Conservation (phyloP, 2,797 vertebrate species). For the Pseudochromis fuscus region DNA sequence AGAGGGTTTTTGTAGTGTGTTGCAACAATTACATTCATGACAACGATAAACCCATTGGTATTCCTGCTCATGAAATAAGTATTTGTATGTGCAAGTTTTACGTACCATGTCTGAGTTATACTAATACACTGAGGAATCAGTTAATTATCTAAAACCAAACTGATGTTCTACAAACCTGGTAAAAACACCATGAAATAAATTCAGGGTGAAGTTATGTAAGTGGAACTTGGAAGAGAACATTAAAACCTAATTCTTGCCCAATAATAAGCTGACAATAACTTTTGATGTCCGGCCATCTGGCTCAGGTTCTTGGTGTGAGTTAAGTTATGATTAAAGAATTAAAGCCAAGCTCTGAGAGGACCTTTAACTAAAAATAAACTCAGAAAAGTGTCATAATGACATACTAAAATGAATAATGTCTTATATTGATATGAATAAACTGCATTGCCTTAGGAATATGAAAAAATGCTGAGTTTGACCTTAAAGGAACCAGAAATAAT, state of each 20-base stretch:
- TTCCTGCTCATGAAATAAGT: background rate
- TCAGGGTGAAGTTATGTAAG: slow-evolving; percentile 15
- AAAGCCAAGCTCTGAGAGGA: slow-evolving; percentile 20
- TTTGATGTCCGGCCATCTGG: slow-evolving; percentile 46
- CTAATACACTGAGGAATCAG: background rate
- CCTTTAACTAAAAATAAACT: slow-evolving; percentile 17
- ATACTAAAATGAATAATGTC: slow-evolving; percentile 8
- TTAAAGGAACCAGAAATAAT: slow-evolving; percentile 29
- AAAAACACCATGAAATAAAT: slow-evolving; percentile 30
- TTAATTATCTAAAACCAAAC: slow-evolving; percentile 17
- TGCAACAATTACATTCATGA: background rate
- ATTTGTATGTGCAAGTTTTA: background rate
- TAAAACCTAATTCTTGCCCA: slow-evolving; percentile 32
- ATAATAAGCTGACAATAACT: slow-evolving; percentile 35
- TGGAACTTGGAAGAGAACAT: slow-evolving; percentile 35
- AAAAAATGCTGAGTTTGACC: slow-evolving; percentile 21
- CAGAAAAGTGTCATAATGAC: slow-evolving; percentile 14
- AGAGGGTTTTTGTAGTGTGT: background rate
- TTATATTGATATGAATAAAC: slow-evolving; percentile 5
- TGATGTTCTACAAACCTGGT: slow-evolving; percentile 7
- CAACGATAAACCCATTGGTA: background rate
- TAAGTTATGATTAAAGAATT: slow-evolving; percentile 30
- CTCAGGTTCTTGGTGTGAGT: slow-evolving; percentile 18
- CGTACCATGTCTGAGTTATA: background rate
- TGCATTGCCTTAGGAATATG: too few species aligned